Evolutionary conservation across 2,888 invertebrate species (phyloP).

Genomic region (Drosophila falleni): DNA sequence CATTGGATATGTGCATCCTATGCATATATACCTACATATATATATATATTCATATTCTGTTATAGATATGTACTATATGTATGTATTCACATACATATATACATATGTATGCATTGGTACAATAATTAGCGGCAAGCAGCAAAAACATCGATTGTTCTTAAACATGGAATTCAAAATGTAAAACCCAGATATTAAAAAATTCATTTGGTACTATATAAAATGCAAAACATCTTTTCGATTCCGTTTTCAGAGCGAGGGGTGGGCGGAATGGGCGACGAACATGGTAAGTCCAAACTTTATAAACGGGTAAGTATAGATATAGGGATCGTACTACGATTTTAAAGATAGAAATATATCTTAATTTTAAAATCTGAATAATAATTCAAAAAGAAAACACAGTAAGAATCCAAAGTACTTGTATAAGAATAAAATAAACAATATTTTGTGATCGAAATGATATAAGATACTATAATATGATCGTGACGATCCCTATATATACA

Average conservation of each 20-base stretch:
- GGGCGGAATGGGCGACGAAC: conserved; percentile 8
- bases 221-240: conserved; percentile 56
- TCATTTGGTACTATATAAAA: conserved; percentile 73
- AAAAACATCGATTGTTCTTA: conserved; percentile 79
- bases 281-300: not conserved
- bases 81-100: conserved; percentile 17
- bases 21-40: conserved; percentile 38
- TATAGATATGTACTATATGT: conserved; percentile 41
- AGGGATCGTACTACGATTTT: not conserved
- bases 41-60: conserved; percentile 15
- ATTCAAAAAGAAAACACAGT: not conserved
- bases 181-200: conserved; percentile 67
- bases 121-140: conserved; percentile 77
- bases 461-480: not conserved
- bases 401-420: not conserved
- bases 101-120: conserved; percentile 64
- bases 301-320: not conserved
- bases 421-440: conserved; percentile 1
- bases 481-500: conserved; percentile 4
- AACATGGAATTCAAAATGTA: conserved; percentile 73
- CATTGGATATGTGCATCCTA: conserved; percentile 48
- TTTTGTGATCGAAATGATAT: not conserved
- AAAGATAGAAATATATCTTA: not conserved
- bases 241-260: not conserved
- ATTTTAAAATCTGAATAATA: not conserved